These are phyloP conservation scores for Bombycilla garrulus DNA, from an alignment of 2,113 vertebrate species.

Conservation along the genomic window DNA sequence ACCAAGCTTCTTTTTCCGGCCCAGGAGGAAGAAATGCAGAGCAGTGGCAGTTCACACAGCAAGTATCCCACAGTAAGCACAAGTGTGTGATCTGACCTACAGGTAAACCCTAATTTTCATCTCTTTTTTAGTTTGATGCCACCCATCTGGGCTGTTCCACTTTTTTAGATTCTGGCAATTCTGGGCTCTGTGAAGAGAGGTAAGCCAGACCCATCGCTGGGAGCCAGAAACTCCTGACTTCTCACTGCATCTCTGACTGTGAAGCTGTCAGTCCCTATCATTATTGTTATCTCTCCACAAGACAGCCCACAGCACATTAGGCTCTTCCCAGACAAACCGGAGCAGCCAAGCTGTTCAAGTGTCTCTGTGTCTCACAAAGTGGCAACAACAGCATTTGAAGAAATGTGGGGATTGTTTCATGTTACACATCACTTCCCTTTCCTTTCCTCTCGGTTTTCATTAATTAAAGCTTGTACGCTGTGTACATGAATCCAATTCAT, in stretches of 20 bases:
- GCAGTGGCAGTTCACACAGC: not conserved
- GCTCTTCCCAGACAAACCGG: not conserved
- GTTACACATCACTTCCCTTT: not conserved
- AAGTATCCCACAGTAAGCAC: not conserved
- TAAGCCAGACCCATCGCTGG: not conserved
- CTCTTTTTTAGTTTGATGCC: not conserved
- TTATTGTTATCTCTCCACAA: not conserved
- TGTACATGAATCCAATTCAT: not conserved
- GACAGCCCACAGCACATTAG: not conserved
- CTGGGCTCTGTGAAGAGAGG: not conserved
- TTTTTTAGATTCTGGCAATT: not conserved
- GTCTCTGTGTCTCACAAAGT: not conserved
- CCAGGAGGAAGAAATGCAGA: not conserved
- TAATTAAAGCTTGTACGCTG: not conserved
- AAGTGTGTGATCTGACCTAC: not conserved
- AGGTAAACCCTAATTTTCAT: not conserved
- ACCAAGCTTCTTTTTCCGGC: not conserved
- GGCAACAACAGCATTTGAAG: not conserved
- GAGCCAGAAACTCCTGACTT: not conserved
- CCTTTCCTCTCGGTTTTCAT: not conserved
- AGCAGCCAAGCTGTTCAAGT: not conserved
- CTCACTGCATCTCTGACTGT: not conserved
- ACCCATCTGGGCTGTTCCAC: not conserved
- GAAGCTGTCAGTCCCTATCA: not conserved
- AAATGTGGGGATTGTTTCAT: not conserved